Evolutionary conservation across 2,888 invertebrate species (phyloP).

Genomic region (Zygaena filipendulae): DNA sequence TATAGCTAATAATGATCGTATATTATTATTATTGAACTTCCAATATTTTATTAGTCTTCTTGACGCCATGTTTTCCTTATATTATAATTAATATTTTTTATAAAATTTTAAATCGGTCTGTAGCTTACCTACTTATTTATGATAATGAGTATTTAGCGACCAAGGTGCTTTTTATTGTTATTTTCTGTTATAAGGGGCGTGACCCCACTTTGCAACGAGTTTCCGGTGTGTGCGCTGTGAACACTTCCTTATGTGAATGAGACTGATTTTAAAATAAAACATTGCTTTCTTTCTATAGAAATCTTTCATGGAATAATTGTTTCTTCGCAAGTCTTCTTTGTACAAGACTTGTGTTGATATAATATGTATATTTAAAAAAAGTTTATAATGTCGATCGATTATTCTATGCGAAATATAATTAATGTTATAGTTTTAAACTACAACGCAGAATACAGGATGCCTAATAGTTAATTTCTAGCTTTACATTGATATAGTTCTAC

Average conservation of each 20-base stretch:
- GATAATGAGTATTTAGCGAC: constrained; percentile 52
- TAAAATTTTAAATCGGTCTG: constrained; percentile 37
- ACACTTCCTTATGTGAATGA: constrained; percentile 69
- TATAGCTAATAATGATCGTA: too few relatives aligned
- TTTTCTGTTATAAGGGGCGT: constrained; percentile 52
- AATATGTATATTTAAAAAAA: too few relatives aligned
- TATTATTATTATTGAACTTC: too few relatives aligned
- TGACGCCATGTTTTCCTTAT: constrained; percentile 30
- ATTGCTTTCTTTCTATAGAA: constrained; percentile 52
- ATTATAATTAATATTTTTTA: constrained; percentile 41
- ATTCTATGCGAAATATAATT: background rate
- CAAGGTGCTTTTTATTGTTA: constrained; percentile 52
- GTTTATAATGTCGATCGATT: constrained; percentile 16
- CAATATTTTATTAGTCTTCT: constrained; percentile 27
- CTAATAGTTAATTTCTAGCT: too few relatives aligned
- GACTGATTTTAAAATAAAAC: constrained; percentile 65
- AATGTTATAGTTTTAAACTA: too few relatives aligned
- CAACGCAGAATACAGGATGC: too few relatives aligned
- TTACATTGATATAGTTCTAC: too few relatives aligned
- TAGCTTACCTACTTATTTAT: constrained; percentile 44
- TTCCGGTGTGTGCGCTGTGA: constrained; percentile 67
- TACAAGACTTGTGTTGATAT: too few relatives aligned
- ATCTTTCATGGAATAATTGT: constrained; percentile 31
- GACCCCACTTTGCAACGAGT: constrained; percentile 60
- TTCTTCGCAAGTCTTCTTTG: too few relatives aligned